phyloP scores from a whole-genome alignment of 2,113 vertebrate genomes.

The Clinocottus analis region DNA sequence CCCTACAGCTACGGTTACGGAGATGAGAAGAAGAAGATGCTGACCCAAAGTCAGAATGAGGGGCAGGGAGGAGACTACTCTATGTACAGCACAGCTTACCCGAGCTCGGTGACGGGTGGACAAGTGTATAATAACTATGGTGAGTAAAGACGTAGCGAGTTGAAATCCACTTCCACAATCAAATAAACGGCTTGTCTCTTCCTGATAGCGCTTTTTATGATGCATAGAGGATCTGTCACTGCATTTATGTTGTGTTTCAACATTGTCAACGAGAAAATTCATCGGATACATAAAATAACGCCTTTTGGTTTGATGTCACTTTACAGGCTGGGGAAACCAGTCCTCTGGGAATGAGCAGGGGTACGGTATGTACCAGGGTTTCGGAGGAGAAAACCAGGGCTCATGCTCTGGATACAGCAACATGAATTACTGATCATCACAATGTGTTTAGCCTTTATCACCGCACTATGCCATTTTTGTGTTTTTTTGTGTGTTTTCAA shows the following conservation, averaged over 20 bases:
- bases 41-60: slow-evolving; percentile 64
- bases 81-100: slow-evolving; percentile 78
- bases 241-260: background rate
- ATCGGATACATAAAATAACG: background rate
- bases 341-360: slow-evolving; percentile 67
- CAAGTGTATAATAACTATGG: slow-evolving; percentile 74
- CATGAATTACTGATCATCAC: slow-evolving; percentile 54
- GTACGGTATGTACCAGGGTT: slow-evolving; percentile 59
- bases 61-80: slow-evolving; percentile 57
- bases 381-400: slow-evolving; percentile 54
- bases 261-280: background rate
- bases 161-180: background rate
- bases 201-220: background rate
- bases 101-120: slow-evolving; percentile 72
- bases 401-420: slow-evolving; percentile 65
- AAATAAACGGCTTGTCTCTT: background rate
- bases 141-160: slow-evolving; percentile 37
- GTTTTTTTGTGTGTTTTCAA: slow-evolving; percentile 24
- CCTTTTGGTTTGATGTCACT: background rate
- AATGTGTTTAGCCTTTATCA: background rate
- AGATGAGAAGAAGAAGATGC: slow-evolving; percentile 80
- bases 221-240: background rate
- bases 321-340: slow-evolving; percentile 71
- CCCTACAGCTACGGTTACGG: slow-evolving; percentile 81
- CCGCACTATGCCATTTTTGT: slow-evolving; percentile 5